These are phyloP conservation scores for Diaprepes abbreviatus DNA, from an alignment of 2,888 invertebrate genomes.

Conservation along the genomic window DNA sequence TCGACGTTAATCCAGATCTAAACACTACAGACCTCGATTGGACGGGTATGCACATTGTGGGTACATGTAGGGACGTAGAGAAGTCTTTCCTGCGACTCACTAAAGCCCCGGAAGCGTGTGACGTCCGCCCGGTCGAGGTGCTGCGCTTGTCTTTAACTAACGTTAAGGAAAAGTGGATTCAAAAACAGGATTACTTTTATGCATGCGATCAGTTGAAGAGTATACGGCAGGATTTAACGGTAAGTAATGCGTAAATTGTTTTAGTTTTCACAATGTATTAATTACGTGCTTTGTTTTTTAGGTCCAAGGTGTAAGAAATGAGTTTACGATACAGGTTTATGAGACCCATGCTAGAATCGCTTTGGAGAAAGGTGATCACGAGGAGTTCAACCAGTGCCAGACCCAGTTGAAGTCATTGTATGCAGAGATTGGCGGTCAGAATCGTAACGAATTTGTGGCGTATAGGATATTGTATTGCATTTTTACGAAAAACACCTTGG, in stretches of 20 bases:
- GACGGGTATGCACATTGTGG: constrained; percentile 91
- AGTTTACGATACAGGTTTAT: constrained; percentile 97
- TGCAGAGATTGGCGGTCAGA: constrained; percentile 79
- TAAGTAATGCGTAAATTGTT: constrained; percentile 67
- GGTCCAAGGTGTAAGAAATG: constrained; percentile 96
- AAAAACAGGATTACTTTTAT: constrained; percentile 94
- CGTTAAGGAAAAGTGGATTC: constrained; percentile 92
- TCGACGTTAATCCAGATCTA: constrained; percentile 22
- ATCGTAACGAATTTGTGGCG: constrained; percentile 93
- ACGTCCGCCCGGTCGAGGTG: constrained; percentile 91
- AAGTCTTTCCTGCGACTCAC: constrained; percentile 97
- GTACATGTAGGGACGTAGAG: constrained; percentile 94
- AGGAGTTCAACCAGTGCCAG: constrained; percentile 99
- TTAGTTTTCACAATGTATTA: background rate
- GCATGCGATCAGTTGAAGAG: constrained; percentile 99
- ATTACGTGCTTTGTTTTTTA: constrained; percentile 68
- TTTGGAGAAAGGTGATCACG: constrained; percentile 97
- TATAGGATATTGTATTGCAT: constrained; percentile 98
- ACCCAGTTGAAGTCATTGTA: constrained; percentile 97
- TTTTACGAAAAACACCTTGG: constrained; percentile 96
- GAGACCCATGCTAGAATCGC: constrained; percentile 99
- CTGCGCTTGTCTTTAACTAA: constrained; percentile 87
- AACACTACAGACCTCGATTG: constrained; percentile 81
- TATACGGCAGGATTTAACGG: constrained; percentile 98
- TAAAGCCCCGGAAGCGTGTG: constrained; percentile 92